Percentiles rank a stretch among this genome's conserved stretches.
phyloP scores from a whole-genome alignment of 1,140 invertebrate species.

The Drosophila asahinai region DNA sequence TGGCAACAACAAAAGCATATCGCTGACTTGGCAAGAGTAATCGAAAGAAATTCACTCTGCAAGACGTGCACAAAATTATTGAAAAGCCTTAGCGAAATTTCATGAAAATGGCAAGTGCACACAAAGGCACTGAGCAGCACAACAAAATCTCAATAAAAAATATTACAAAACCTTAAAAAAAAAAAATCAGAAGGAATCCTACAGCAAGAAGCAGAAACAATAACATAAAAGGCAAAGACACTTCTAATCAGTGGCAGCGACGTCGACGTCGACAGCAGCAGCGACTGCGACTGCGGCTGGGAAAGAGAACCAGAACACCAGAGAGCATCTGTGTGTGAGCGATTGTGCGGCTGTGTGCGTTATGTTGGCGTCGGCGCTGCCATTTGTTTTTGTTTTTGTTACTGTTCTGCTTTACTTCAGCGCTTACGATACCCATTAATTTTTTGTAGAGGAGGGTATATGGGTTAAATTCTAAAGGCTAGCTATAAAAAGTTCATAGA shows the following conservation, averaged over 20 bases:
- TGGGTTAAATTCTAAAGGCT: neutral
- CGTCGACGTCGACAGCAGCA: neutral
- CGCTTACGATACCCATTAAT: conserved; percentile 24
- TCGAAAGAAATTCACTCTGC: conserved; percentile 72
- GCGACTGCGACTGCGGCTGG: conserved; percentile 14
- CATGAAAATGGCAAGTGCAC: conserved; percentile 57
- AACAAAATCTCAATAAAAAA: conserved; percentile 19
- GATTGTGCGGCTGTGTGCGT: conserved; percentile 13
- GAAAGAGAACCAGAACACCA: conserved; percentile 39
- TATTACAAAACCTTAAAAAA: conserved; percentile 10
- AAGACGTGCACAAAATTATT: conserved; percentile 77
- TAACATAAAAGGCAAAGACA: conserved; percentile 64
- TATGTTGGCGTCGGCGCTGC: conserved; percentile 25
- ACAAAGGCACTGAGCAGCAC: conserved; percentile 24
- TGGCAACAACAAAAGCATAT: conserved; percentile 36
- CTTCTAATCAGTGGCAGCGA: conserved; percentile 67
- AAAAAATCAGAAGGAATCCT: conserved; percentile 4
- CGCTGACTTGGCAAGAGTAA: conserved; percentile 76
- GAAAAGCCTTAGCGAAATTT: conserved; percentile 66
- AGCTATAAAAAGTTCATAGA: too few relatives aligned
- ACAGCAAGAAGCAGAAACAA: conserved; percentile 49
- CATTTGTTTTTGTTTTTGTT: conserved; percentile 36
- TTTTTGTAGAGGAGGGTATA: neutral
- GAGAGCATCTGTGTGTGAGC: conserved; percentile 14
- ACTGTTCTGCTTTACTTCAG: conserved; percentile 52